Conservation (phyloP, 2,888 invertebrate species). For the Synanthedon andrenaeformis region DNA sequence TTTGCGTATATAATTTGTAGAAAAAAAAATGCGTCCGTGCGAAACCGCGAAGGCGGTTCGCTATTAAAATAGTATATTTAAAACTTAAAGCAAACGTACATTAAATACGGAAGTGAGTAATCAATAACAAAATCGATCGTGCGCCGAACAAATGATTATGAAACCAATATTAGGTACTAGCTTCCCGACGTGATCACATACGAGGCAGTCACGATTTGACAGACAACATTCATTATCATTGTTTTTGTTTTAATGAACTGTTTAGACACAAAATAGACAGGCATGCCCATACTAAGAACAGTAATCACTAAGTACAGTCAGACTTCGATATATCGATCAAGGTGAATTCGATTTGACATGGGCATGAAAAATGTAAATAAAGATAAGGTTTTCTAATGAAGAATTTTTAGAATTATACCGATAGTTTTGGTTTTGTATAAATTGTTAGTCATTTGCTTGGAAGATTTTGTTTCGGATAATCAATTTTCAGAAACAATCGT, state of each 20-base stretch:
- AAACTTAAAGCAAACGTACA: constrained; percentile 13
- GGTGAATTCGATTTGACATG: no score
- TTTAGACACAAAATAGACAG: constrained; percentile 16
- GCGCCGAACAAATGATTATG: constrained; percentile 52
- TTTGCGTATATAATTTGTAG: no score
- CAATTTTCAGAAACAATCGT: no score
- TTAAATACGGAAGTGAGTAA: constrained; percentile 55
- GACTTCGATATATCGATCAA: no score
- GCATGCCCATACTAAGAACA: not conserved
- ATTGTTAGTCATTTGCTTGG: no score
- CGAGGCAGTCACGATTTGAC: constrained; percentile 20
- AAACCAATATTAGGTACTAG: constrained; percentile 37
- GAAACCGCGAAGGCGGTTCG: no score
- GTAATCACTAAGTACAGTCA: not conserved
- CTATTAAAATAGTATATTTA: not conserved
- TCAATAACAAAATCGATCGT: constrained; percentile 58
- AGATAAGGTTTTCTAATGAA: no score
- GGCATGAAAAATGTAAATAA: no score
- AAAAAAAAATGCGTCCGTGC: no score
- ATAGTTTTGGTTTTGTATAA: no score
- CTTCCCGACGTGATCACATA: constrained; percentile 8
- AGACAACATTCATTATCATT: constrained; percentile 50
- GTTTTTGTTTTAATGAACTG: constrained; percentile 43
- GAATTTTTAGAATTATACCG: no score
- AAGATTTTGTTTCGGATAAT: no score